A percentile compares a stretch with the other conserved stretches of the same genome.
These are phyloP conservation scores for Atethmia centrago DNA, from an alignment of 2,888 invertebrate species.

Conservation along the genomic window DNA sequence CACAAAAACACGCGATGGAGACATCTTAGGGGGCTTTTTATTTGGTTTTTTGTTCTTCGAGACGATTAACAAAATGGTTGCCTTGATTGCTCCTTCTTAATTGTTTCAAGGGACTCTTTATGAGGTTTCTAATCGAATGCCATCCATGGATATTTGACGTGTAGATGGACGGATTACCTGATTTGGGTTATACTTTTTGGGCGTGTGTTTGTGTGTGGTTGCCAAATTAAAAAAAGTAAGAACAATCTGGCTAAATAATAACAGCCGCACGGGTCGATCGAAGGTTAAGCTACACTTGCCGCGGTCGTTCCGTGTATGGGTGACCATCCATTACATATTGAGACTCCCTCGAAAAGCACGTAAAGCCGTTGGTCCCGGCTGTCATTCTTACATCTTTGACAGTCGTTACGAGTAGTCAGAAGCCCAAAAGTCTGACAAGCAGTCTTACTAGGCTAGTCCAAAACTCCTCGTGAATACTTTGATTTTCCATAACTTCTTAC, in stretches of 20 bases:
- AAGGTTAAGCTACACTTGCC: no score
- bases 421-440: no score
- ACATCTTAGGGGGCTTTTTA: constrained; percentile 64
- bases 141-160: constrained; percentile 55
- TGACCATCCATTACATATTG: no score
- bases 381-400: no score
- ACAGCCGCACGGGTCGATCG: no score
- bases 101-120: constrained; percentile 77
- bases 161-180: constrained; percentile 41
- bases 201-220: not conserved
- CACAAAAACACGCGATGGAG: constrained; percentile 70
- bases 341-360: no score
- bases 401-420: no score
- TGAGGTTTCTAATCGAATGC: constrained; percentile 60
- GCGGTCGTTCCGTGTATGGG: no score
- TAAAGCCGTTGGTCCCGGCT: no score
- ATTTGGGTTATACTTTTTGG: constrained; percentile 10
- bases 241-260: no score
- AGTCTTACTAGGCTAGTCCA: no score
- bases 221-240: no score
- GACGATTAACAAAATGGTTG: constrained; percentile 80
- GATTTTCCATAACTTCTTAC: not conserved
- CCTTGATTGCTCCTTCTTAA: constrained; percentile 82
- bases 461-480: not conserved
- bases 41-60: constrained; percentile 72